Base-by-base conservation (phyloP, 2,888 invertebrate genomes). In the Himalopsyche anomala region DNA sequence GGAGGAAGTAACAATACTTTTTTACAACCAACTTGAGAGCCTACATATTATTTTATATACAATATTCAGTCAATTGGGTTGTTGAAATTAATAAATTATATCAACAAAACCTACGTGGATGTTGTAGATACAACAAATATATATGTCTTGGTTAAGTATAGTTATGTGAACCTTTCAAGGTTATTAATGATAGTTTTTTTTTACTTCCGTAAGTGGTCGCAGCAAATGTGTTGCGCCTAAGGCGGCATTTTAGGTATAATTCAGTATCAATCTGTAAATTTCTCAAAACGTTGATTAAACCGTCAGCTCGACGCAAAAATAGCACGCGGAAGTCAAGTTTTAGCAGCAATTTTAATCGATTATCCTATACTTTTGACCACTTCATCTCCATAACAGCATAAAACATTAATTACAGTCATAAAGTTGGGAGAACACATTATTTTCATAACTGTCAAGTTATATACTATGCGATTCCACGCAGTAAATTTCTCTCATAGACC, bases 311-410 rank as follows among this genome's bases (percentile, higher is more conserved):
- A 6, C 17, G 56, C n/a, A 17, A 56, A 62, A 62, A 62, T 62
- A 19, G 62, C n/a, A 12, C 19, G 15, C 62, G 62, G 62, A 62
- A 62, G 62, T 62, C 19, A 6, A 62, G 12, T 62, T 62, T 62
- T 62, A 62, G 19, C 62, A 28, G 62, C 62, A 62, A 19, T 62
- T 62, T 62, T 62, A 62, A 62, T 62, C 62, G 62, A 62, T 62
- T 62, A 62, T 62, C 19, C 19, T 19, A 62, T n/a, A 62, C 62
- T 62, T 62, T 62, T 19, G 28, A 62, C 62, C 62, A 28, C 62
- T 62, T 28, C 19, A 62, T 62, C 62, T 62, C 62, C 62, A 28
- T 28, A 62, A 56, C 45, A 45, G 45, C 51, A 15, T 51, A 15
- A 12, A 51, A 51, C 15, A 15, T 51, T 51, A 51, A 51, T 51